A percentile compares a stretch with the other conserved stretches of the same genome.
Conservation (phyloP, 1,140 invertebrate genomes). For the Dendroctonus valens region DNA sequence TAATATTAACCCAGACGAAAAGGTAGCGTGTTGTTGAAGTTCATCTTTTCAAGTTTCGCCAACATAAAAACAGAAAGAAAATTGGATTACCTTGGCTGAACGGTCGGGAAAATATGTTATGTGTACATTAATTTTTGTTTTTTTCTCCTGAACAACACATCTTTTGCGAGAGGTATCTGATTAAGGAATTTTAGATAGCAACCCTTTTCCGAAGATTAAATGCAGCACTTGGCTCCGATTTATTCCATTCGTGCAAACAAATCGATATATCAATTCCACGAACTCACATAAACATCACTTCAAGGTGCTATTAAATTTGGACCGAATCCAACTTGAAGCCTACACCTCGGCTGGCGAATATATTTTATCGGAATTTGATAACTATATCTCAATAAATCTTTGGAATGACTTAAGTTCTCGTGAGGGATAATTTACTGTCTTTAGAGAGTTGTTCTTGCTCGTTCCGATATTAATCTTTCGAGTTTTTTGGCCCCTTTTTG, state of each 20-base stretch:
- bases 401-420: constrained; percentile 20
- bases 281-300: constrained; percentile 22
- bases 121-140: too few relatives aligned
- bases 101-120: too few relatives aligned
- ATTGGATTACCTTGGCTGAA: too few relatives aligned
- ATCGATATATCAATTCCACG: constrained; percentile 19
- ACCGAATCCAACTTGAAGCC: constrained; percentile 21
- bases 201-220: too few relatives aligned
- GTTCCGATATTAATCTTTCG: constrained; percentile 15
- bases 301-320: constrained; percentile 20
- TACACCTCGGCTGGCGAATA: constrained; percentile 11
- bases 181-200: too few relatives aligned
- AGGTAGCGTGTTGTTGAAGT: too few relatives aligned
- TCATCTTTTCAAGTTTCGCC: too few relatives aligned
- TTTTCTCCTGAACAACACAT: too few relatives aligned
- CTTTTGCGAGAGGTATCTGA: too few relatives aligned
- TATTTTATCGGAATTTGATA: constrained; percentile 27
- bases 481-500: neutral
- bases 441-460: constrained; percentile 12
- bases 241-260: neutral
- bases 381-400: constrained; percentile 24
- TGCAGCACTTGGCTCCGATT: too few relatives aligned
- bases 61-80: too few relatives aligned
- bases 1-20: too few relatives aligned
- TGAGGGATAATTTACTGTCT: constrained; percentile 15